Conservation (phyloP, 37 sponge, comb jelly and placozoan genomes). For the Oopsacas minuta region DNA sequence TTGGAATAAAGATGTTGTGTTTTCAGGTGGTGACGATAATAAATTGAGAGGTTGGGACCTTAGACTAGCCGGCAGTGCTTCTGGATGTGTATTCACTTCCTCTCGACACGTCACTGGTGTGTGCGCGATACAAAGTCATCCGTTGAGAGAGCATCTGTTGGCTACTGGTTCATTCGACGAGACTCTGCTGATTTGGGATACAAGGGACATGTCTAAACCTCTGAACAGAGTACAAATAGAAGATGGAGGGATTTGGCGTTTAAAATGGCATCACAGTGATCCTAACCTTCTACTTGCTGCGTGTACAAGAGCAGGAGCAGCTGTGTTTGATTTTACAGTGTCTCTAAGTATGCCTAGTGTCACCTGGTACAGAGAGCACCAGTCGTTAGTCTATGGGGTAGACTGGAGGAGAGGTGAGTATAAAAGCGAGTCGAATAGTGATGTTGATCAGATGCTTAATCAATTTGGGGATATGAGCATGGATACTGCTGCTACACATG, state of each 20-base stretch:
- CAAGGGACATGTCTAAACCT: conserved; percentile 33
- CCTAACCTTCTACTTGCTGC: conserved; percentile 38
- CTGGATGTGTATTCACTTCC: not conserved
- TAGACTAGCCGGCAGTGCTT: not conserved
- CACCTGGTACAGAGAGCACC: conserved; percentile 31
- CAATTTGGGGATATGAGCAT: not conserved
- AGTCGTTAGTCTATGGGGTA: conserved; percentile 56
- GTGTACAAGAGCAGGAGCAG: conserved; percentile 43
- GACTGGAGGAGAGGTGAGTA: conserved; percentile 42
- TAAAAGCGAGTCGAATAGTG: not conserved
- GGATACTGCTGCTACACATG: not conserved
- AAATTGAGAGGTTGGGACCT: conserved; percentile 23
- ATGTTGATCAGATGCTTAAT: not conserved
- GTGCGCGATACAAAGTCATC: conserved; percentile 55
- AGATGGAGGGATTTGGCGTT: conserved; percentile 89
- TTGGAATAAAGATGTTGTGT: conserved; percentile 34
- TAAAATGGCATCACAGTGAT: conserved; percentile 54
- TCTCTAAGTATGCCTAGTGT: conserved; percentile 21
- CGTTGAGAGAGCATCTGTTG: conserved; percentile 24
- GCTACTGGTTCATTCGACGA: conserved; percentile 81
- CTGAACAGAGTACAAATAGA: conserved; percentile 24
- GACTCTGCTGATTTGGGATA: conserved; percentile 52
- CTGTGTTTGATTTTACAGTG: not conserved
- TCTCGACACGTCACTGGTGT: conserved; percentile 73
- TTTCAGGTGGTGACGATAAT: conserved; percentile 38